A percentile compares a stretch with the other conserved stretches of the same genome.
Conservation (phyloP, 2,888 invertebrate genomes). For the Magallana nippona region DNA sequence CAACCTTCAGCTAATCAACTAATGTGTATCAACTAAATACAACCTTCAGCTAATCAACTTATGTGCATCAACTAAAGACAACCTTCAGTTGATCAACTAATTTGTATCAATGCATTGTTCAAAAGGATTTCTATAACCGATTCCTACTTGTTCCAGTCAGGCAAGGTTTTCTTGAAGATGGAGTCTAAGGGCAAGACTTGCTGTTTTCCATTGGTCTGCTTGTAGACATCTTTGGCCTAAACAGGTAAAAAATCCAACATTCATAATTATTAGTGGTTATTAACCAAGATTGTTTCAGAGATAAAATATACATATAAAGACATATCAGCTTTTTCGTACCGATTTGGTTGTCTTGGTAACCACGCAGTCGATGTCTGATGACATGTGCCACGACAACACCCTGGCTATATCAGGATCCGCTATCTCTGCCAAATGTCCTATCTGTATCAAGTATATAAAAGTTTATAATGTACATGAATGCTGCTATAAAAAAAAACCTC, state of each 20-base stretch:
- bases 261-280: not conserved
- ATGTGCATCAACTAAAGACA: too few relatives aligned
- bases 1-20: not conserved
- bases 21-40: too few relatives aligned
- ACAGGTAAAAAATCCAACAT: slow-evolving; percentile 39
- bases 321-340: slow-evolving; percentile 58
- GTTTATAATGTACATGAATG: too few relatives aligned
- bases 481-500: not conserved
- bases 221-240: slow-evolving; percentile 77
- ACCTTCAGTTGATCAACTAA: too few relatives aligned
- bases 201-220: slow-evolving; percentile 76
- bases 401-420: slow-evolving; percentile 75
- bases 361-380: slow-evolving; percentile 80
- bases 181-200: slow-evolving; percentile 79
- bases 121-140: too few relatives aligned
- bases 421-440: slow-evolving; percentile 77
- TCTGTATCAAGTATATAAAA: slow-evolving; percentile 65
- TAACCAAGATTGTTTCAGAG: not conserved
- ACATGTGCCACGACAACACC: slow-evolving; percentile 80
- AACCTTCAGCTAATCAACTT: too few relatives aligned
- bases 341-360: slow-evolving; percentile 77
- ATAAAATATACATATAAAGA: too few relatives aligned
- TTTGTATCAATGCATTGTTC: too few relatives aligned
- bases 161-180: slow-evolving; percentile 78
- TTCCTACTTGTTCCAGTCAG: slow-evolving; percentile 79